Evolutionary conservation across 2,797 vertebrate genomes (phyloP), one percentile per base, ranked within the genome.

Genomic region (Chaunax sp.): DNA sequence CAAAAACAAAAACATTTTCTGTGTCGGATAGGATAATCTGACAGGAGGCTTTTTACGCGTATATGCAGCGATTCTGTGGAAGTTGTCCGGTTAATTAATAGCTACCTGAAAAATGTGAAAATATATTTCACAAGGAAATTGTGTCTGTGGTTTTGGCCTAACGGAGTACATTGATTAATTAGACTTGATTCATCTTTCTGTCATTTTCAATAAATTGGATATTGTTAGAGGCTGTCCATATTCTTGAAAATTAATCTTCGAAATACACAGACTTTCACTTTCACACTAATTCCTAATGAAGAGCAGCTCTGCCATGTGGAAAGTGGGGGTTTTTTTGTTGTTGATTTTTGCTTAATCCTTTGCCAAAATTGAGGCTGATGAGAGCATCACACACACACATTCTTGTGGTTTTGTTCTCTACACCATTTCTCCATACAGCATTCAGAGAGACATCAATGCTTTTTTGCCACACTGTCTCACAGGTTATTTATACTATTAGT

Each of bases 401-500:
- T 86, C 77, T 77, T 89, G 86, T 78, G 85, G 83, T 87, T 88
- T 78, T 69, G 69, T 41, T 60, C 33, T 4, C 69, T 51, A 52
- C 64, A 56, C 80, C 62, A 30, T 45, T 11, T 73, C 64, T n/a
- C 83, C 87, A 72, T 75, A 71, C 71, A 80, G 75, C 72, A 44
- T 78, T 83, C 49, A 75, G 9, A 59, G 64, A 78, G 35, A 77
- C 83, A 67, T 77, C 68, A 43, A 60, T 18, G 66, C 64, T 75
- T 43, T 52, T 71, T 53, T 69, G 83, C 82, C 78, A 69, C 82
- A 0, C 72, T 71, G 67, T 85, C 72, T 75, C 82, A 72, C 82
- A 72, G 72, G 77, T 89, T 82, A 71, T 72, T 92, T 87, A 89
- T 71, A 76, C 86, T 85, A 89, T 92, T 93, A 93, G 88, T 89